Evolutionary conservation across 1,140 invertebrate species (phyloP), one percentile per base, ranked within the genome.

Genomic region (Lordiphosa collinella): DNA sequence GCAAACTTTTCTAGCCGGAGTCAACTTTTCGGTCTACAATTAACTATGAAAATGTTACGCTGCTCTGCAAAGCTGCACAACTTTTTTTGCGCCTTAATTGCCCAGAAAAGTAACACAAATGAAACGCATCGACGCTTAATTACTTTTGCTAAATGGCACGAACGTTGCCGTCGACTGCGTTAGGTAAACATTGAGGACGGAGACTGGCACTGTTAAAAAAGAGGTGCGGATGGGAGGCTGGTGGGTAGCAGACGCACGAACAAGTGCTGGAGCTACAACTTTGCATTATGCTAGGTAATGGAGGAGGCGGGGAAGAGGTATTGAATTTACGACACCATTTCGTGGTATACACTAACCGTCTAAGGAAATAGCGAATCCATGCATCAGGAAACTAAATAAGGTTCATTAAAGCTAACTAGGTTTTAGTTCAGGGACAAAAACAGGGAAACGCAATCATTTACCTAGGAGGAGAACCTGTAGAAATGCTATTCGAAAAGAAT

Each of bases 41-140:
- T 80, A 80, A 79, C 75, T 80, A 69, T 64, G 75, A 80, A 78
- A 64, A 78, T 71, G 71, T 66, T 71, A 71, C 73, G 74, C 68
- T 58, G 74, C 68, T 64, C 49, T 54, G 38, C 14, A 43, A 64
- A 74, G 52, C 50, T 60, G 16, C 31, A 36, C n/a, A 31, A 50
- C 47, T 62, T 62, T 67, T 63, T 58, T 56, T 67, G 7, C 18
- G 59, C 69, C 69, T 62, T 80, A 79, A 79, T 79, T 79, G 75
- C 75, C 74, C 75, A 79, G 75, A 79, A 80, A 74, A 79, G 75
- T 80, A 80, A 79, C 74, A 79, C 74, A 79, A 79, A 79, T 80
- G 75, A 80, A 79, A 79, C 75, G 75, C 74, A 79, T 79, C 75
- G 74, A 74, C 69, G 74, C 74, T 79, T 79, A 79, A 79, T 79